phyloP scores from a whole-genome alignment of 2,888 invertebrate species.

The Chromoteleia sp. region DNA sequence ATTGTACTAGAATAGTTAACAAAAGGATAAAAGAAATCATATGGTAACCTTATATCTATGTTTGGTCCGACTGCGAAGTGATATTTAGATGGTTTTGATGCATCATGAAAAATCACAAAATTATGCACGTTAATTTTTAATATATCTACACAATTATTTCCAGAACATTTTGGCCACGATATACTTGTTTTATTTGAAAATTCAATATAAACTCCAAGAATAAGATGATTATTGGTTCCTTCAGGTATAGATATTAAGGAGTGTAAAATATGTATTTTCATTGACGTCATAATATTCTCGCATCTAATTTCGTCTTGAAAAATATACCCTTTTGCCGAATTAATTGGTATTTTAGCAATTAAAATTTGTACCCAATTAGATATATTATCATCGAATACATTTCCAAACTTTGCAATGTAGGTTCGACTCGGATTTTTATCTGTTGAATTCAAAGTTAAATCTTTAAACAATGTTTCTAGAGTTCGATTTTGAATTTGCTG shows the following conservation, averaged over 20 bases:
- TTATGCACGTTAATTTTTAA: constrained; percentile 75
- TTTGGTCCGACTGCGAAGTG: constrained; percentile 87
- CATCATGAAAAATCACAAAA: constrained; percentile 84
- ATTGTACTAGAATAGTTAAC: constrained; percentile 75
- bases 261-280: constrained; percentile 79
- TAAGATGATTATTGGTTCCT: constrained; percentile 77
- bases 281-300: constrained; percentile 80
- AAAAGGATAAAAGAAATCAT: constrained; percentile 91
- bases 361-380: constrained; percentile 86
- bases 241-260: constrained; percentile 77
- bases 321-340: constrained; percentile 74
- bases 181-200: constrained; percentile 77
- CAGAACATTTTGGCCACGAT: constrained; percentile 78
- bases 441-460: constrained; percentile 78
- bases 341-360: constrained; percentile 79
- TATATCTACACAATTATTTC: constrained; percentile 75
- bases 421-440: constrained; percentile 74
- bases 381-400: constrained; percentile 82
- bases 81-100: constrained; percentile 85
- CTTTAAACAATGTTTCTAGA: constrained; percentile 75
- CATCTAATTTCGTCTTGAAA: constrained; percentile 77
- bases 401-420: constrained; percentile 85
- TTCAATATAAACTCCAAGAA: constrained; percentile 77
- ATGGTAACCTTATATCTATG: constrained; percentile 88
- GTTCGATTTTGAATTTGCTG: constrained; percentile 79